Percentiles rank a stretch among this genome's conserved stretches.
phyloP scores from a whole-genome alignment of 1,140 invertebrate species.

The Callitettix versicolor region DNA sequence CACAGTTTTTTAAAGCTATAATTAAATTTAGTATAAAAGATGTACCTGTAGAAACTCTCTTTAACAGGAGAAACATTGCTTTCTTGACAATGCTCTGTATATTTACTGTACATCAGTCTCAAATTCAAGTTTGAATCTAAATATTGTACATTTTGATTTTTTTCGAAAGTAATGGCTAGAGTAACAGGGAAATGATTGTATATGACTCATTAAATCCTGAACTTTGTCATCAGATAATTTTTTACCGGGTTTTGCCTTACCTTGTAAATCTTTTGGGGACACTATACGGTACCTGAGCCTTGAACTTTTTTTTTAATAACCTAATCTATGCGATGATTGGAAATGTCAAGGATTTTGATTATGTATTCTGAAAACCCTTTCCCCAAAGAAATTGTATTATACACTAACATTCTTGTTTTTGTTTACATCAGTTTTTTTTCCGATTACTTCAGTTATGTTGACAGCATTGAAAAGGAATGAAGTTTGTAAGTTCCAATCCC shows the following conservation, averaged over 20 bases:
- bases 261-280: neutral
- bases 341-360: constrained; percentile 4
- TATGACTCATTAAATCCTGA: too few relatives aligned
- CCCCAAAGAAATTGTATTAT: neutral
- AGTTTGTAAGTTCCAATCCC: too few relatives aligned
- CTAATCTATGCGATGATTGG: neutral
- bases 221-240: neutral
- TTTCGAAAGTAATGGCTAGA: too few relatives aligned
- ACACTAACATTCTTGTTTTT: neutral
- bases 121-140: too few relatives aligned
- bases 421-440: too few relatives aligned
- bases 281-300: neutral
- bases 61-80: neutral
- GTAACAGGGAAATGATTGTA: too few relatives aligned
- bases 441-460: too few relatives aligned
- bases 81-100: too few relatives aligned
- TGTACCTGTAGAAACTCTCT: neutral
- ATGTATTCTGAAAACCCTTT: constrained; percentile 1
- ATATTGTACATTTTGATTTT: too few relatives aligned
- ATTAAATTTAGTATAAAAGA: constrained; percentile 1
- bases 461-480: too few relatives aligned
- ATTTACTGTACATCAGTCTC: too few relatives aligned
- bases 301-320: neutral
- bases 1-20: neutral
- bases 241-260: neutral